A percentile compares a stretch with the other conserved stretches of the same genome.
Conservation (phyloP, 1,140 invertebrate genomes). For the Harpegnathos saltator region DNA sequence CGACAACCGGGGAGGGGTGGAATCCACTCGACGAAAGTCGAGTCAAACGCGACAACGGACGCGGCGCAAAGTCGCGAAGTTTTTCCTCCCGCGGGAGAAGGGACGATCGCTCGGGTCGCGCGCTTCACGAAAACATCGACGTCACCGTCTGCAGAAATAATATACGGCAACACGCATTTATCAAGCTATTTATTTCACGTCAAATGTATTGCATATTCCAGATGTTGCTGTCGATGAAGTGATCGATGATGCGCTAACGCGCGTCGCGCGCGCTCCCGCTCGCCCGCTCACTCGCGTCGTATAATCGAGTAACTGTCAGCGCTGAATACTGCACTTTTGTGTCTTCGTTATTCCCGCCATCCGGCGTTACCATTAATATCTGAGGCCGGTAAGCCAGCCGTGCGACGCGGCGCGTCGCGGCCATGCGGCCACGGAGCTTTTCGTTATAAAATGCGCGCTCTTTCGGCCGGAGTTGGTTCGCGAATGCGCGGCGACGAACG, state of each 20-base stretch:
- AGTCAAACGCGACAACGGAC: too few species aligned
- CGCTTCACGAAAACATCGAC: conserved; percentile 42
- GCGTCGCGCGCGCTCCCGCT: neutral
- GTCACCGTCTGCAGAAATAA: conserved; percentile 54
- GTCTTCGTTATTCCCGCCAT: conserved; percentile 60
- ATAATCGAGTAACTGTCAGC: conserved; percentile 62
- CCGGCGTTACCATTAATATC: conserved; percentile 60
- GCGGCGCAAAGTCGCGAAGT: neutral
- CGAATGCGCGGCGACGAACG: conserved; percentile 25
- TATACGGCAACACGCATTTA: conserved; percentile 55
- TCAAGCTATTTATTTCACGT: conserved; percentile 63
- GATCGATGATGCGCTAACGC: conserved; percentile 61
- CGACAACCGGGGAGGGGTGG: conserved; percentile 33
- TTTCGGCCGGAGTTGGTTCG: conserved; percentile 22
- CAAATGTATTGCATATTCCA: conserved; percentile 61
- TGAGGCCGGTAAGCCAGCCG: conserved; percentile 23
- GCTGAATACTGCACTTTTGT: conserved; percentile 62
- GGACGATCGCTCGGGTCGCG: neutral
- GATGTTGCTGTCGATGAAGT: conserved; percentile 57
- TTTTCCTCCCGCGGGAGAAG: neutral
- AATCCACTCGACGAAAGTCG: neutral
- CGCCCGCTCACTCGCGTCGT: conserved; percentile 42
- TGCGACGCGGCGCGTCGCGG: too few species aligned
- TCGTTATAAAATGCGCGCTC: conserved; percentile 39
- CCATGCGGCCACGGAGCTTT: conserved; percentile 4